Base-by-base conservation (phyloP, 2,113 vertebrate genomes). In the Silurus glanis region DNA sequence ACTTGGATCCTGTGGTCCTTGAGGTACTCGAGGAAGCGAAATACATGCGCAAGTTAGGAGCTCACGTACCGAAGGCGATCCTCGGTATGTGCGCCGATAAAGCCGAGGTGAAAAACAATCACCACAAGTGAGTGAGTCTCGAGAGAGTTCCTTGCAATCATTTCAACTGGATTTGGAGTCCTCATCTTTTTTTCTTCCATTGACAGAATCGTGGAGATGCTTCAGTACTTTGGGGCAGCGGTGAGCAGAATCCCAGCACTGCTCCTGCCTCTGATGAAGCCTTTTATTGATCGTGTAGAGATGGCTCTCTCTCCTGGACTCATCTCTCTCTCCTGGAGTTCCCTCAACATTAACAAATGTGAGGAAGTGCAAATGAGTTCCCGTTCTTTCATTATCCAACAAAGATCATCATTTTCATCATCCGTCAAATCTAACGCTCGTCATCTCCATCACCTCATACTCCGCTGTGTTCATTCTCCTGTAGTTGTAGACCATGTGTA, bases 21-120 rank as follows among this genome's bases (percentile, higher is more conserved):
- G 94, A 96, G 91, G 93, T 96, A 17, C 89, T 97, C 78, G 92
- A 93, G 90, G 96, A 97, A 89, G 91, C 92, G 83, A 94, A 92
- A 51, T 95, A 95, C 90, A 89, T 97, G 91, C 91, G 90, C 80
- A 96, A 92, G 89, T 92, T 96, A 87, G 91, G 93, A 14, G 90
- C 94, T 85, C 88, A 83, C 9, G 86, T 96, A 49, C 95, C 96
- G 23, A 92, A 93, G 81, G 89, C 87, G 64, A 80, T 95, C 67
- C 66, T 91, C 28, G 90, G 85, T 71, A 93, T 96, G 87, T 92
- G 88, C 67, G 88, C 88, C 82, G 91, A 89, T 25, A 95, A 94
- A 85, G 23, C 89, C 5, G 87, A 91, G 80, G 91, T 97, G 89
- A 96, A 95, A 92, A 89, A 84, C 13, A 90, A 93, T 85, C 66